phyloP scores from a whole-genome alignment of 2,888 invertebrate species.

The Criorhina ranunculi region DNA sequence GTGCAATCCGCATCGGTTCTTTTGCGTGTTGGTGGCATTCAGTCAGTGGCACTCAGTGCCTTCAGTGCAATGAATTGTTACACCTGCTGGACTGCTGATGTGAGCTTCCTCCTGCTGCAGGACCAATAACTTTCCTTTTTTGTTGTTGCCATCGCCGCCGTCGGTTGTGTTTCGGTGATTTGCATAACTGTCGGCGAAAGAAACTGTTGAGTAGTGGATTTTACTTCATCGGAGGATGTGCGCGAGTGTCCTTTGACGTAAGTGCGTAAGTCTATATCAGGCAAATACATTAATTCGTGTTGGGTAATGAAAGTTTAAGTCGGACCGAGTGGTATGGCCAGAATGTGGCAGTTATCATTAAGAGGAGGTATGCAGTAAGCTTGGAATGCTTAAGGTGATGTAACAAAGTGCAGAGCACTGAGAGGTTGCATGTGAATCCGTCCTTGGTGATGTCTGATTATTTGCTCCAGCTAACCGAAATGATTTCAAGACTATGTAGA shows the following conservation, averaged over 20 bases:
- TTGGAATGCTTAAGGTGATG: too few species aligned
- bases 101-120: slow-evolving; percentile 55
- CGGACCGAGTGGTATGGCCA: too few species aligned
- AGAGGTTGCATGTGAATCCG: too few species aligned
- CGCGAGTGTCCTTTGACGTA: slow-evolving; percentile 4
- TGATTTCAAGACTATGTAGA: too few species aligned
- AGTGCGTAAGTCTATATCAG: background rate
- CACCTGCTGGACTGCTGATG: slow-evolving; percentile 61
- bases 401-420: too few species aligned
- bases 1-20: slow-evolving; percentile 60
- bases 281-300: background rate
- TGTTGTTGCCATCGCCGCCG: slow-evolving; percentile 9
- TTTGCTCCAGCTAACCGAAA: too few species aligned
- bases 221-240: background rate
- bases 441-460: too few species aligned
- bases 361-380: too few species aligned
- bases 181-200: slow-evolving; percentile 32
- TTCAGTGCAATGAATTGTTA: slow-evolving; percentile 68
- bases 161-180: slow-evolving; percentile 32
- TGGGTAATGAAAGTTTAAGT: too few species aligned
- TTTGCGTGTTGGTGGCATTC: slow-evolving; percentile 71
- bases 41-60: slow-evolving; percentile 65
- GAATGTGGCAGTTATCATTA: too few species aligned
- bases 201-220: slow-evolving; percentile 9
- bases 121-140: slow-evolving; percentile 72